phyloP scores from a whole-genome alignment of 2,888 invertebrate genomes.

The Cheiracanthium punctorium region DNA sequence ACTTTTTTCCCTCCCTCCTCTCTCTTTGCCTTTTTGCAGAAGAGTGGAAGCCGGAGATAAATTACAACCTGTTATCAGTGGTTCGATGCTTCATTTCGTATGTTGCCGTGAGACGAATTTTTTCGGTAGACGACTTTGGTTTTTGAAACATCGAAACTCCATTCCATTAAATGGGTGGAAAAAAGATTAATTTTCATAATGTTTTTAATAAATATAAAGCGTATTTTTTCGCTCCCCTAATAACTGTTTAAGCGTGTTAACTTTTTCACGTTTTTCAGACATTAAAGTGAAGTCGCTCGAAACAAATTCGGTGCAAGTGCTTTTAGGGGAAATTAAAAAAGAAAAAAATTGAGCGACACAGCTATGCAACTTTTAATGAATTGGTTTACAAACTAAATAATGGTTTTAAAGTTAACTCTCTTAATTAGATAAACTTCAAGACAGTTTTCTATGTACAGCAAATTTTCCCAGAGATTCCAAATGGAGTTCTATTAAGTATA shows the following conservation, averaged over 20 bases:
- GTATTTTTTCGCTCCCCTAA: not conserved
- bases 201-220: conserved; percentile 14
- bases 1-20: not conserved
- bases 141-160: conserved; percentile 9
- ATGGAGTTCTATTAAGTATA: too few relatives aligned
- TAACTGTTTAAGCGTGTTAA: not conserved
- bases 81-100: conserved; percentile 37
- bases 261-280: not conserved
- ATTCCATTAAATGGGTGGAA: not conserved
- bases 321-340: too few relatives aligned
- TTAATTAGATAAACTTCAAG: too few relatives aligned
- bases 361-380: too few relatives aligned
- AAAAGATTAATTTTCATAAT: conserved; percentile 10
- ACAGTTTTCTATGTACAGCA: too few relatives aligned
- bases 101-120: not conserved
- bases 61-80: conserved; percentile 45
- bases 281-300: too few relatives aligned
- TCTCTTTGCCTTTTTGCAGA: not conserved
- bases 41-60: conserved; percentile 34
- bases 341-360: too few relatives aligned
- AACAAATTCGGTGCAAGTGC: too few relatives aligned
- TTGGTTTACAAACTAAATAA: too few relatives aligned
- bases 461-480: too few relatives aligned
- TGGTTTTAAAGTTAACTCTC: too few relatives aligned
- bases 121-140: not conserved